Base-by-base conservation (phyloP, 2,113 vertebrate genomes). In the Boleophthalmus pectinirostris region DNA sequence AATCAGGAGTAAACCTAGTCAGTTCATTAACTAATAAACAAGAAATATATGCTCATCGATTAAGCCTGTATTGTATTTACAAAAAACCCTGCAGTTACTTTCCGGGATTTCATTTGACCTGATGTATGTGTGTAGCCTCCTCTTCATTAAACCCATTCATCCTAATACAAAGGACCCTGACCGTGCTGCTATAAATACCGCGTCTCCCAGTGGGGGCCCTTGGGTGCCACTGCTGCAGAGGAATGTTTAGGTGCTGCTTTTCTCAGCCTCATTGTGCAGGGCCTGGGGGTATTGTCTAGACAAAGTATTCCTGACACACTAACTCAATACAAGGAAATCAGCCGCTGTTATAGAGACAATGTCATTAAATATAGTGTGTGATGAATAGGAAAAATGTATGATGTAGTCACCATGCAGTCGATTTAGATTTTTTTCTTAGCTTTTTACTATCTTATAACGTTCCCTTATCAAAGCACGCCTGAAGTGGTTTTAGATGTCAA, bases 241-340 rank as follows among this genome's bases (percentile, higher is more conserved):
- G 9, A 77, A 77, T 29, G 47, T 54, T 33, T 68, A 68, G 70
- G 70, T 85, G 68, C 69, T 33, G 63, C 47, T 57, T 71, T 73
- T 63, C 72, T 21, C 58, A 69, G 74, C 2, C 76, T 79, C 83
- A 85, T 89, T 88, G 83, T 87, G 80, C 56, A 66, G 72, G 65
- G 80, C 77, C 81, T 82, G 66, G 51, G 69, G 63, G 54, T 75
- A 79, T 88, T 86, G 83, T 91, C 58, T 66, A 54, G 70, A 80
- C 49, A 3, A 4, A 3, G 20, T 75, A 25, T 69, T 46, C 72
- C 73, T 24, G 21, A 53, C 51, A 67, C 68, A 38, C 4, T 0
- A 47, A 69, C 54, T 85, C 65, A 90, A 86, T 88, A 67, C 66
- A 82, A 84, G 85, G 87, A 90, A 89, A 75, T 75, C 16, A 25